Conservation (phyloP, 2,113 vertebrate species). For the Dromas ardeola region DNA sequence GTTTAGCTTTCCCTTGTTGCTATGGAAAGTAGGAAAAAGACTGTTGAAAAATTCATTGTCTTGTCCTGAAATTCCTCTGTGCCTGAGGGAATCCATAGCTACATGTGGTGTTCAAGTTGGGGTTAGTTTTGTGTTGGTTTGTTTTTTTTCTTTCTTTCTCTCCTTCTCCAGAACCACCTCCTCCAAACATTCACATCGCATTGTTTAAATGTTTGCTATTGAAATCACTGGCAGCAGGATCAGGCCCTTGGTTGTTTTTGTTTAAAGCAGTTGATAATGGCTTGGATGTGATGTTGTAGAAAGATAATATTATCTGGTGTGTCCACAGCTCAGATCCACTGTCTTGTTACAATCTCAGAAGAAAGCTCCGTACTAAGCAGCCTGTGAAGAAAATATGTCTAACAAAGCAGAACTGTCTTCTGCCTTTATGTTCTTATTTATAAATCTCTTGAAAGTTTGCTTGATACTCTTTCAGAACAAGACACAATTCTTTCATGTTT, state of each 20-base stretch:
- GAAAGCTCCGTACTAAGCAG: background rate
- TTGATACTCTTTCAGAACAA: constrained; percentile 9
- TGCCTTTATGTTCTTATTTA: background rate
- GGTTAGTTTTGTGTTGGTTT: background rate
- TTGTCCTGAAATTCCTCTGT: constrained; percentile 33
- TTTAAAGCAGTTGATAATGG: constrained; percentile 12
- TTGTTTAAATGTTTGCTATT: background rate
- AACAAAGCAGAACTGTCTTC: constrained; percentile 1
- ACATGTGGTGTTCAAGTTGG: background rate
- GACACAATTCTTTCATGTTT: constrained; percentile 28
- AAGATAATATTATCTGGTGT: constrained; percentile 35
- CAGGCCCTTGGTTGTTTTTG: background rate
- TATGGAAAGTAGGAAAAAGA: background rate
- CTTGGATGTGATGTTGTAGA: constrained; percentile 25
- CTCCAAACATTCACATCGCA: background rate
- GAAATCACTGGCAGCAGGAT: background rate
- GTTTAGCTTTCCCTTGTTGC: background rate
- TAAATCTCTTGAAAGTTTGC: constrained; percentile 42
- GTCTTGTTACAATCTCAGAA: constrained; percentile 1
- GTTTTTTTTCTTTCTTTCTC: background rate
- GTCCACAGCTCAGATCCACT: constrained; percentile 6
- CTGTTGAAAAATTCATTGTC: constrained; percentile 2
- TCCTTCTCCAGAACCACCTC: background rate
- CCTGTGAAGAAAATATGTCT: background rate
- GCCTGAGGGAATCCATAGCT: background rate